Evolutionary conservation across 2,888 invertebrate genomes (phyloP), one percentile per base, ranked within the genome.

Genomic region (Pocota personata): DNA sequence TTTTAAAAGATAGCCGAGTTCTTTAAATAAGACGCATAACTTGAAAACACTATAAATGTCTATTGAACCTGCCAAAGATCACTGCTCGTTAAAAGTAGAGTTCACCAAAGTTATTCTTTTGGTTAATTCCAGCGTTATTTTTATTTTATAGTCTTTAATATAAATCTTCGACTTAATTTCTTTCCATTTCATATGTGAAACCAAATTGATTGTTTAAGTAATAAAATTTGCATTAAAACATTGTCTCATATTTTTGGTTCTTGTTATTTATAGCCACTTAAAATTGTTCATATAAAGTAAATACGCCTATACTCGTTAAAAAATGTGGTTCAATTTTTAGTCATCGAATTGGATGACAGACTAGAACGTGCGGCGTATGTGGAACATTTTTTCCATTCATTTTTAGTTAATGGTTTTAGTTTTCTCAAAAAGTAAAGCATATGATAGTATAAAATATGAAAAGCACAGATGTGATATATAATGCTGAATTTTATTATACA

Each of bases 281-380:
- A 21, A 48, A 19, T 12, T 24, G 35, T 14, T 8, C 19, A 14
- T 40, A 24, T 37, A 19, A 35, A 50, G 67, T 40, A 16, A 10
- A 55, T 43, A 40, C 55, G 55, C 52, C 40, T 30, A 12, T 7
- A 24, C 55, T 8, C 3, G 0, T 30, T 30, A 30, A 8, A 12
- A 16, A 5, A 2, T 52, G 27, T 52, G 69, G 14, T 55, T 40
- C 14, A 14, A 43, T 4, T 14, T 52, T 55, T 40, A 43, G 40
- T 55, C 69, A 16, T 24, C 6, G n/a, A 32, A 19, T 21, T 16
- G 62, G 48, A 24, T 50, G 35, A 66, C 27, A 2, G 14, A 10
- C 3, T 8, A 50, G 52, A 52, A 6, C 14, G 16, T 19, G 5
- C 14, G 62, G 73, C 62, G 73, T 73, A 73, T 73, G 73, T 62